phyloP scores from a whole-genome alignment of 2,113 vertebrate genomes.

The Poicephalus gulielmi region DNA sequence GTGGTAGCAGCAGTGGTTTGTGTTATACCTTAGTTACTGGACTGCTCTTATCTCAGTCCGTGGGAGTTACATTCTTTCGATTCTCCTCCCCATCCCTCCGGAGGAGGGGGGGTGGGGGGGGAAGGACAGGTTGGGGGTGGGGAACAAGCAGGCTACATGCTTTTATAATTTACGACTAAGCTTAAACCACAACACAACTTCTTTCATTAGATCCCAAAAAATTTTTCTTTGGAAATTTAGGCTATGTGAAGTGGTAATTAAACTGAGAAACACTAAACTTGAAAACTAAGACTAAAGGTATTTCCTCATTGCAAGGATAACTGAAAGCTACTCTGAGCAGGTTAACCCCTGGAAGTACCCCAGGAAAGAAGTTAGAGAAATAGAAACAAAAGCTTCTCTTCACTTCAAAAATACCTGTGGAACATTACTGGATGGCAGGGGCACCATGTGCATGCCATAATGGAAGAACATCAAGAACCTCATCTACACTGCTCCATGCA shows the following conservation, averaged over 20 bases:
- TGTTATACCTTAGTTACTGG: too few relatives aligned
- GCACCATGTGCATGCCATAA: accelerated
- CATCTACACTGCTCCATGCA: accelerated
- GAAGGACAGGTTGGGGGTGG: too few relatives aligned
- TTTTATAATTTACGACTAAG: too few relatives aligned
- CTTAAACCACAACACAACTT: not conserved
- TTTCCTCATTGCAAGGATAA: not conserved
- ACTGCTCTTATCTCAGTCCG: too few relatives aligned
- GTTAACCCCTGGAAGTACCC: not conserved
- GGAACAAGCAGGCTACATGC: too few relatives aligned
- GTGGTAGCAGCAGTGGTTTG: too few relatives aligned
- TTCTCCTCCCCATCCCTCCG: too few relatives aligned
- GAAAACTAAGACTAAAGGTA: not conserved
- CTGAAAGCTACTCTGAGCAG: not conserved
- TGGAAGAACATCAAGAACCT: not conserved
- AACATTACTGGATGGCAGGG: not conserved
- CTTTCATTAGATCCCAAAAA: not conserved
- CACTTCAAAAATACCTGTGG: not conserved
- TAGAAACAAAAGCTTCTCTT: not conserved
- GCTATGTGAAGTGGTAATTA: not conserved
- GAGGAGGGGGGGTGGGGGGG: too few relatives aligned
- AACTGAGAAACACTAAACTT: not conserved
- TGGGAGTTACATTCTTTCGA: too few relatives aligned
- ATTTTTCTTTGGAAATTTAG: not conserved
- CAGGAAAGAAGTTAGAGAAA: too few relatives aligned